phyloP scores from a whole-genome alignment of 2,113 vertebrate species.

The Thunnus maccoyii region DNA sequence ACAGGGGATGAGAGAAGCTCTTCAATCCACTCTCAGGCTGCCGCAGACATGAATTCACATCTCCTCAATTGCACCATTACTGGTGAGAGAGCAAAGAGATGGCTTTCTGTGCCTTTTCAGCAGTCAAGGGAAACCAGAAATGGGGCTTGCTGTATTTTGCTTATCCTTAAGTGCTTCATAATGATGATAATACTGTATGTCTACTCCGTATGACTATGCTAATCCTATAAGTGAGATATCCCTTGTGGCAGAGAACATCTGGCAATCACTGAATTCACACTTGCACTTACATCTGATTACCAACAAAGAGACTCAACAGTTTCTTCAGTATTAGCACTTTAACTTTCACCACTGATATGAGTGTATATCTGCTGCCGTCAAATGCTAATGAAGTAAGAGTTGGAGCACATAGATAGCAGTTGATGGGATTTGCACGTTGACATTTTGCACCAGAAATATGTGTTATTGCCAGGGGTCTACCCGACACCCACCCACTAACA shows the following conservation, averaged over 20 bases:
- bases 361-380: conserved; percentile 27
- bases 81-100: conserved; percentile 41
- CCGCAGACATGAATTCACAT: conserved; percentile 66
- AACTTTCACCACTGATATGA: conserved; percentile 17
- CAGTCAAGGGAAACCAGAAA: conserved; percentile 36
- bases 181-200: conserved; percentile 41
- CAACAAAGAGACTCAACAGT: conserved; percentile 25
- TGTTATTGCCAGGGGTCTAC: conserved; percentile 27
- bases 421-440: conserved; percentile 24
- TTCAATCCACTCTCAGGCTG: conserved; percentile 66
- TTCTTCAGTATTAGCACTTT: conserved; percentile 18
- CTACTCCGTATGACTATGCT: conserved; percentile 47
- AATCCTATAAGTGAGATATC: conserved; percentile 60
- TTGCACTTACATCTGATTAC: conserved; percentile 46
- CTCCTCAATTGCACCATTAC: conserved; percentile 64
- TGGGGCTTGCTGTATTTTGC: conserved; percentile 35
- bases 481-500: conserved; percentile 26
- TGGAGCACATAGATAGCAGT: not conserved
- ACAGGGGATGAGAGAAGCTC: conserved; percentile 71
- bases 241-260: conserved; percentile 47
- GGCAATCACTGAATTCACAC: conserved; percentile 45
- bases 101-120: conserved; percentile 51
- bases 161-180: conserved; percentile 58
- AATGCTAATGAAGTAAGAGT: conserved; percentile 23
- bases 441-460: conserved; percentile 31